Conservation (phyloP, 1,140 invertebrate genomes). For the Zelostemma sp. region DNA sequence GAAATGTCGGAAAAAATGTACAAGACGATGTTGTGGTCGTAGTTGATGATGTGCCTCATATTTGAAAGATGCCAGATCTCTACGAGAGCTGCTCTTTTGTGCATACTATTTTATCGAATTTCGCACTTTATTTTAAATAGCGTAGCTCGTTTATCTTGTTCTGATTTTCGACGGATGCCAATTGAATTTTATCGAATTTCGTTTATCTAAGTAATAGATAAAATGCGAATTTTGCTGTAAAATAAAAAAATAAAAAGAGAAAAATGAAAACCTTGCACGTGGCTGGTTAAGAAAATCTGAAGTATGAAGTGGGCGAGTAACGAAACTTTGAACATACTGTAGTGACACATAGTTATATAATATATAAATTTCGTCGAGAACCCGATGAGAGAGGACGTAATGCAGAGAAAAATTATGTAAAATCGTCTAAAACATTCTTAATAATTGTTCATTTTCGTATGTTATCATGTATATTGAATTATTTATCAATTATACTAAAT, state of each 20-base stretch:
- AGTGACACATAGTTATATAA: constrained; percentile 18
- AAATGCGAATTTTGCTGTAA: too few relatives aligned
- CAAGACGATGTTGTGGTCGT: constrained; percentile 9
- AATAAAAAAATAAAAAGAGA: too few relatives aligned
- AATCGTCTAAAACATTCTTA: constrained; percentile 22
- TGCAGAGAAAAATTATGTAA: constrained; percentile 27
- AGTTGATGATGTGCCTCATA: constrained; percentile 36
- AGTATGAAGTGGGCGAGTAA: constrained; percentile 40
- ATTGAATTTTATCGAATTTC: too few relatives aligned
- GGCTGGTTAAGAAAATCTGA: too few relatives aligned
- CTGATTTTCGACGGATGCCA: not conserved
- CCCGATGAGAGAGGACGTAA: constrained; percentile 14
- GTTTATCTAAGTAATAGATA: too few relatives aligned
- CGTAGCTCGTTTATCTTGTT: not conserved
- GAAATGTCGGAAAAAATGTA: not conserved
- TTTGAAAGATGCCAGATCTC: constrained; percentile 24
- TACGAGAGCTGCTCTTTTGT: not conserved
- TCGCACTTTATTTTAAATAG: not conserved
- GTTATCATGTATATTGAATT: constrained; percentile 45
- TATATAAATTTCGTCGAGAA: constrained; percentile 19
- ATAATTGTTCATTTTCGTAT: constrained; percentile 40
- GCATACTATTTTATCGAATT: not conserved
- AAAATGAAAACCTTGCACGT: too few relatives aligned
- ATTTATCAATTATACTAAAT: constrained; percentile 45
- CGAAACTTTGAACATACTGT: constrained; percentile 45